A percentile compares a stretch with the other conserved stretches of the same genome.
Evolutionary conservation across 92 coral and sea anemone genomes (phyloP).

Genomic region (Paramuricea clavata): DNA sequence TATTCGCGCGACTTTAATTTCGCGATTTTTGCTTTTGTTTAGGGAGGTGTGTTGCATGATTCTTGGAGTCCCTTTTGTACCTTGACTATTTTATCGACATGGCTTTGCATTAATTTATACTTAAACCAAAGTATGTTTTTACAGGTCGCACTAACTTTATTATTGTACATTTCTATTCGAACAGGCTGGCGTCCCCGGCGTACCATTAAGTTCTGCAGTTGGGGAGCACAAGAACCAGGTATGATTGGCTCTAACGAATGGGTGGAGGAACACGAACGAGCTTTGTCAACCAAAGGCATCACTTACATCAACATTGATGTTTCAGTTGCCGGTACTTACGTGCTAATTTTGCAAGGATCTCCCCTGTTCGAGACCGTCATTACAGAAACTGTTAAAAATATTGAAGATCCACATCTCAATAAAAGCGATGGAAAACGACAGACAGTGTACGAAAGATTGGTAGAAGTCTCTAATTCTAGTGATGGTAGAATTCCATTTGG

Average conservation of each 20-base stretch:
- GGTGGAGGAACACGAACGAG: slow-evolving; percentile 73
- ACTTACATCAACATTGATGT: slow-evolving; percentile 84
- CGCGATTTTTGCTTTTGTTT: too few relatives aligned
- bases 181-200: slow-evolving; percentile 88
- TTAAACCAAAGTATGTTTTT: too few relatives aligned
- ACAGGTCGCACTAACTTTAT: too few relatives aligned
- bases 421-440: slow-evolving; percentile 7
- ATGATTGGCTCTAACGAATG: slow-evolving; percentile 87
- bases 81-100: too few relatives aligned
- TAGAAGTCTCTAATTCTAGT: slow-evolving; percentile 30
- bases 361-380: slow-evolving; percentile 68
- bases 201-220: slow-evolving; percentile 85
- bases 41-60: too few relatives aligned
- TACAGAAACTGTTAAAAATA: slow-evolving; percentile 77
- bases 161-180: slow-evolving; percentile 62
- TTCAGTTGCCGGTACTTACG: slow-evolving; percentile 57
- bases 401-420: slow-evolving; percentile 58
- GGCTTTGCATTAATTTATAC: too few relatives aligned
- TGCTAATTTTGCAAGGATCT: slow-evolving; percentile 50
- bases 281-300: slow-evolving; percentile 35
- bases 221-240: slow-evolving; percentile 89
- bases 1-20: too few relatives aligned
- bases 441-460: slow-evolving; percentile 76
- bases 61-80: too few relatives aligned
- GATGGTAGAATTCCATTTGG: slow-evolving; percentile 18